Conservation (phyloP, 37 sponge, comb jelly and placozoan genomes). For the Geodia barretti region DNA sequence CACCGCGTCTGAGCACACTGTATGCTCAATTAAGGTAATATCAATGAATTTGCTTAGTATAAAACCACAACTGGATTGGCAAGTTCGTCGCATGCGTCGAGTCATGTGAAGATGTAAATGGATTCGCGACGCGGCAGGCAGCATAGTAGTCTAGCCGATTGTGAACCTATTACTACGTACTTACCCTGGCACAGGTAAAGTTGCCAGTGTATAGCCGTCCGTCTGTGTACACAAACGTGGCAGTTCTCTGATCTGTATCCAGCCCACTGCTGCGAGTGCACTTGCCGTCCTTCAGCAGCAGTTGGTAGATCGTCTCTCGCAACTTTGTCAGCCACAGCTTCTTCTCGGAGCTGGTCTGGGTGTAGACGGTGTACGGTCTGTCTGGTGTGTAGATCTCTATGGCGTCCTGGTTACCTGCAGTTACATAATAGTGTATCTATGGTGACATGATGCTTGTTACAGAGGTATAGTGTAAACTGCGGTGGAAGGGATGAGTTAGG, state of each 20-base stretch:
- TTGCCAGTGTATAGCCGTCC: slow-evolving; percentile 70
- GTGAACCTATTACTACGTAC: no score
- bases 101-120: no score
- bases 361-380: slow-evolving; percentile 89
- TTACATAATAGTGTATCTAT: no score
- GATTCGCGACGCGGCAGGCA: no score
- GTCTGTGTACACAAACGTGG: slow-evolving; percentile 64
- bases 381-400: slow-evolving; percentile 92
- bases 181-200: slow-evolving; percentile 60
- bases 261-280: neutral
- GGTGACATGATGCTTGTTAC: no score
- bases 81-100: no score
- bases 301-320: slow-evolving; percentile 68
- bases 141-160: no score
- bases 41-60: no score
- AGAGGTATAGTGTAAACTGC: no score
- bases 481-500: neutral
- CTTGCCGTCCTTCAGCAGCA: slow-evolving; percentile 31
- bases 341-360: slow-evolving; percentile 80
- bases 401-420: slow-evolving; percentile 74
- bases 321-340: slow-evolving; percentile 83
- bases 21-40: no score
- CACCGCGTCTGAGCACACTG: no score
- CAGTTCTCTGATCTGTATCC: slow-evolving; percentile 39
- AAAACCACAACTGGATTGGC: no score